Base-by-base conservation (phyloP, 2,888 invertebrate genomes). In the Ferrisia virgata region DNA sequence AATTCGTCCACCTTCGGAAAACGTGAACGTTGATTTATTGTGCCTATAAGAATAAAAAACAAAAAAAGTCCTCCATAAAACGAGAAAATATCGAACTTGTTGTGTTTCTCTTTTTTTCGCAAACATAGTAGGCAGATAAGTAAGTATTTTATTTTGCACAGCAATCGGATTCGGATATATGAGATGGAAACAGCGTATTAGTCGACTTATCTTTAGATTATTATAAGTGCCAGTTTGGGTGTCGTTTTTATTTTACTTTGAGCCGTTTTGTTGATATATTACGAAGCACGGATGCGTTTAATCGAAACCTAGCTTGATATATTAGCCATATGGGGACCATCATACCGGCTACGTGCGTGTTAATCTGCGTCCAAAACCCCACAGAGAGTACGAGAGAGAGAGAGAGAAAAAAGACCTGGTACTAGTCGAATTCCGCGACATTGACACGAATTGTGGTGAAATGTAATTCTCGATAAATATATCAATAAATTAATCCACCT, bases 161-260 rank as follows among this genome's bases (percentile, higher is more conserved):
- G 47, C 47, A 47, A 64, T 64, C 58, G 58, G 28, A 64, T 64
- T 64, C 18, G 18, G 47, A 47, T 64, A 28, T 28, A 64, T 25
- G 22, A 13, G 58, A 28, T 25, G 28, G 43, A 43, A 43, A 43
- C 43, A 13, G 2, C 5, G 13, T 64, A 64, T 64, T 64, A 64
- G 58, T 64, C 58, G 58, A 28, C 58, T 64, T 64, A 64, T 64
- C 58, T 25, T 64, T 64, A 64, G 58, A 64, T 64, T 64, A 64
- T 64, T 64, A 64, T 64, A 64, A 64, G 58, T 64, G 28, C 58
- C 58, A 64, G 58, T 64, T 64, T 64, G 58, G 58, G 58, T 64
- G 28, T 64, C 58, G 58, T 64, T 64, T 64, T 64, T 64, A 64
- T 64, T 64, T 64, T 64, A 64, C 58, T 64, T 64, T 64, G 58